Conservation (phyloP, 2,888 invertebrate species). For the Dasypogon diadema region DNA sequence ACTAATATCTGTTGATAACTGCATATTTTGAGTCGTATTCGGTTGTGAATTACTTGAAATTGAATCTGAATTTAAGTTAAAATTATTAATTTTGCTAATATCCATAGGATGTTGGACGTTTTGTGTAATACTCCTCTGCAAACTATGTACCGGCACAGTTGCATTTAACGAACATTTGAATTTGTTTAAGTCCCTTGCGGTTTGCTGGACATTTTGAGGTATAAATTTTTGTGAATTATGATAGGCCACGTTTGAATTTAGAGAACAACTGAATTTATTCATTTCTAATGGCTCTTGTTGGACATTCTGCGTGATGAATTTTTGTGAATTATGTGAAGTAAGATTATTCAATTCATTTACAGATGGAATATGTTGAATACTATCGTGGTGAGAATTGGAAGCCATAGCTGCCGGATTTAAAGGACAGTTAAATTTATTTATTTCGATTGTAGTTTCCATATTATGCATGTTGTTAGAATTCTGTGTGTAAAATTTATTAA, state of each 20-base stretch:
- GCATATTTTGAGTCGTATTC: background rate
- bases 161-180: background rate
- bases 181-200: conserved; percentile 16
- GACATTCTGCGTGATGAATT: conserved; percentile 44
- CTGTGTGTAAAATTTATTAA: conserved; percentile 26
- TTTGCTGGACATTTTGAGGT: conserved; percentile 47
- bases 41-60: background rate
- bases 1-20: background rate
- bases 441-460: background rate
- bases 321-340: conserved; percentile 38
- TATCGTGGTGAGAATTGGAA: background rate
- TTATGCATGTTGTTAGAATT: background rate
- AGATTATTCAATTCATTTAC: background rate
- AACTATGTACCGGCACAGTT: background rate
- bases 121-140: background rate
- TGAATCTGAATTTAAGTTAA: background rate
- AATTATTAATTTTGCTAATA: conserved; percentile 1
- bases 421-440: conserved; percentile 22
- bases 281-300: too few species aligned
- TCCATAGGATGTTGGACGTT: conserved; percentile 1
- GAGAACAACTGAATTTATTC: conserved; percentile 2
- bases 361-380: background rate
- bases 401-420: background rate
- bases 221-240: conserved; percentile 47
- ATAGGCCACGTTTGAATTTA: background rate